phyloP scores from a whole-genome alignment of 2,888 invertebrate species.

The Nasonovia ribisnigri region DNA sequence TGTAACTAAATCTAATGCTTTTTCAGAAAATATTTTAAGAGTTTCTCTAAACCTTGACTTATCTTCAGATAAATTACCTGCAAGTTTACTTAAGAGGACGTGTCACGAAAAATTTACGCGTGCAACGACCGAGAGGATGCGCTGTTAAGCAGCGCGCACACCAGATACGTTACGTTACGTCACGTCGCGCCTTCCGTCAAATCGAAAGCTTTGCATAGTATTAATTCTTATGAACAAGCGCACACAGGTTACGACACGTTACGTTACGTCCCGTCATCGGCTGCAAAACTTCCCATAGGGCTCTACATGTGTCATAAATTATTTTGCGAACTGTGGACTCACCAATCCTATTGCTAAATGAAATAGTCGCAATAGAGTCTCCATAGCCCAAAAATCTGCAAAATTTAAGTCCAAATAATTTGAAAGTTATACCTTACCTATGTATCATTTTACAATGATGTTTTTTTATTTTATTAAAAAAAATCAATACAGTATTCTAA shows the following conservation, averaged over 20 bases:
- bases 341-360: conserved; percentile 59
- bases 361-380: conserved; percentile 51
- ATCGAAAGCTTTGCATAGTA: not conserved
- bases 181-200: not conserved
- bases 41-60: too few relatives aligned
- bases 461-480: too few relatives aligned
- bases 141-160: not conserved
- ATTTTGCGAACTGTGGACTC: conserved; percentile 50
- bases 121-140: too few relatives aligned
- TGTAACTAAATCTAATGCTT: too few relatives aligned
- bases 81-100: too few relatives aligned
- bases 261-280: not conserved
- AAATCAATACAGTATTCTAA: too few relatives aligned
- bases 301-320: conserved; percentile 54
- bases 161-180: not conserved
- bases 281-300: conserved; percentile 52
- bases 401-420: not conserved
- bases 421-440: not conserved
- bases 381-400: conserved; percentile 58
- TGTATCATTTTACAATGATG: too few relatives aligned
- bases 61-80: too few relatives aligned
- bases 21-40: too few relatives aligned
- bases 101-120: too few relatives aligned
- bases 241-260: conserved; percentile 24
- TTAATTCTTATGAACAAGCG: not conserved